Base-by-base conservation (phyloP, 2,113 vertebrate species). In the Heterotis niloticus region DNA sequence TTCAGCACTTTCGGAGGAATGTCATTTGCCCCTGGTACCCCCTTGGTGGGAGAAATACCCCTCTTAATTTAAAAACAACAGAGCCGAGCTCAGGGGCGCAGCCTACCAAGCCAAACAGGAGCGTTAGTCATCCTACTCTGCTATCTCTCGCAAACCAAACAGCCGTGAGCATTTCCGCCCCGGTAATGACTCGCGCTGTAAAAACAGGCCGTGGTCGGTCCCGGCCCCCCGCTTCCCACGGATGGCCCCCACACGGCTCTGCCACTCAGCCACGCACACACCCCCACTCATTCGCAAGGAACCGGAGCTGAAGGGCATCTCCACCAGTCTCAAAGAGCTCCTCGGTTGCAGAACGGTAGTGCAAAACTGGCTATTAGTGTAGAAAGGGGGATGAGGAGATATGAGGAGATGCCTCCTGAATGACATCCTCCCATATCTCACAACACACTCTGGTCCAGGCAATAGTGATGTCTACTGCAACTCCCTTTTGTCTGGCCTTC, bases 151-250 rank as follows among this genome's bases (percentile, higher is more conserved):
- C 84, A 88, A 86, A 87, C 76, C 87, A 91, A 91, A 90, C 88
- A 90, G 84, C 86, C 88, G 86, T 89, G 87, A 90, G 89, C 87
- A 90, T 90, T 91, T 90, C 88, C 87, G 88, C 72, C 4, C 82
- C 81, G 83, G 66, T 91, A 90, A 90, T 91, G 82, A 79, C 85
- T 72, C 69, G 76, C 13, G 79, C 77, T 86, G 85, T 87, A 81
- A 89, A 91, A 89, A 88, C 84, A 85, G 69, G 57, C 77, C 78
- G 86, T 83, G 85, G 83, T 80, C 81, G 88, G 87, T 87, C 88
- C 88, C 84, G 28, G 14, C 14, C 88, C 84, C 78, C 79, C 0
- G 66, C 82, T 82, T 67, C 54, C 77, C 54, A 29, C 26, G 57
- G 70, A 79, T 80, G 82, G 70, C 79, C 79, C 82, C 77, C 82